A percentile compares a stretch with the other conserved stretches of the same genome.
Evolutionary conservation across 2,113 vertebrate species (phyloP).

Genomic region (Protomyctophum bolini): DNA sequence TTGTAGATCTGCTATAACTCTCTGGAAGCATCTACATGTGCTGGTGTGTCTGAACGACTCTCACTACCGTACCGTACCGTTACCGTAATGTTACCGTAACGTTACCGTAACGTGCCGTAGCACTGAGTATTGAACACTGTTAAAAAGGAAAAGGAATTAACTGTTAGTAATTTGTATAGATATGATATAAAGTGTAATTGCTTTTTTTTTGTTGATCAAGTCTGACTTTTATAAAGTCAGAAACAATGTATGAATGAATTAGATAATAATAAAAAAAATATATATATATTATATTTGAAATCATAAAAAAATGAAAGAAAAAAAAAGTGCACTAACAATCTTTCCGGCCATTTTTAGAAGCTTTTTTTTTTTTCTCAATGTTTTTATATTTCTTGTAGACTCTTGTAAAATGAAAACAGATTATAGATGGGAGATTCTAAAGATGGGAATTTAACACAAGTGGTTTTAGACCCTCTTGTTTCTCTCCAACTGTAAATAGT

Average conservation of each 20-base stretch:
- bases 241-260: conserved; percentile 70
- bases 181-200: conserved; percentile 73
- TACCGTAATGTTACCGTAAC: no score
- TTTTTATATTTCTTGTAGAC: conserved; percentile 41
- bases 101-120: conserved; percentile 82
- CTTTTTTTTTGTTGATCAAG: conserved; percentile 69
- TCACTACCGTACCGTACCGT: conserved; percentile 75
- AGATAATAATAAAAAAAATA: conserved; percentile 53
- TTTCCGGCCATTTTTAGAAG: conserved; percentile 57
- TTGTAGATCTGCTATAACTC: no score
- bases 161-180: conserved; percentile 81
- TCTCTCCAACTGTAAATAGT: conserved; percentile 59
- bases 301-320: conserved; percentile 54
- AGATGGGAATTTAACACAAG: conserved; percentile 12
- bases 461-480: neutral
- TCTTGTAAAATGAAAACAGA: conserved; percentile 28
- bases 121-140: conserved; percentile 94
- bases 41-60: conserved; percentile 63
- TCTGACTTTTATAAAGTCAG: conserved; percentile 78
- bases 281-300: conserved; percentile 75
- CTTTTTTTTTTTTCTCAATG: conserved; percentile 32
- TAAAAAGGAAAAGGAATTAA: conserved; percentile 73
- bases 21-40: conserved; percentile 69
- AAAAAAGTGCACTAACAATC: conserved; percentile 80
- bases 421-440: conserved; percentile 17